phyloP scores from a whole-genome alignment of 2,888 invertebrate genomes.

The Xiphydria camelus region DNA sequence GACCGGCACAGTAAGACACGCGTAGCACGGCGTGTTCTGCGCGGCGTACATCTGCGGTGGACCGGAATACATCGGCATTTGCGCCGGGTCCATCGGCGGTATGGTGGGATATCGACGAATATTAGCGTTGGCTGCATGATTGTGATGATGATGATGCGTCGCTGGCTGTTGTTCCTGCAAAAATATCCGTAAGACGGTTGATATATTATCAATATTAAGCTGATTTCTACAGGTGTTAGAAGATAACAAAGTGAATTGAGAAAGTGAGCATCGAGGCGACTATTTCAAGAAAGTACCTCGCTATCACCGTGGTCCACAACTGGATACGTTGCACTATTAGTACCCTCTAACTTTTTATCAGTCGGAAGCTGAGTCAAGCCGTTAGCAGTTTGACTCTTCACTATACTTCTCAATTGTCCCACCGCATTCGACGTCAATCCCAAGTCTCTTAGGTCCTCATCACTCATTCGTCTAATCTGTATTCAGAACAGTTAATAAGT shows the following conservation, averaged over 20 bases:
- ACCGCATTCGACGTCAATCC: slow-evolving; percentile 59
- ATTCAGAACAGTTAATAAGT: too few species aligned
- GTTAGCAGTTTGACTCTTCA: slow-evolving; percentile 59
- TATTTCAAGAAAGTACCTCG: slow-evolving; percentile 38
- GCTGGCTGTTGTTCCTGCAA: slow-evolving; percentile 10
- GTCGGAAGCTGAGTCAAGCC: slow-evolving; percentile 44
- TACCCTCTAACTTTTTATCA: slow-evolving; percentile 46
- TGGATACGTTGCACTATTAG: slow-evolving; percentile 35
- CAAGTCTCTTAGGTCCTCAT: slow-evolving; percentile 67
- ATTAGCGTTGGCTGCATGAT: slow-evolving; percentile 41
- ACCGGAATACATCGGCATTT: slow-evolving; percentile 51
- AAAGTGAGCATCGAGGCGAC: too few species aligned
- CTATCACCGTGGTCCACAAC: slow-evolving; percentile 39
- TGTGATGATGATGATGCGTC: slow-evolving; percentile 41
- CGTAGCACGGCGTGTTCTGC: slow-evolving; percentile 49
- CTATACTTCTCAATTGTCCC: slow-evolving; percentile 63
- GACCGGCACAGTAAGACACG: slow-evolving; percentile 52
- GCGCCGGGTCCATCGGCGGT: slow-evolving; percentile 46
- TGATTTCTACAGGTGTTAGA: too few species aligned
- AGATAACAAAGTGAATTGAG: too few species aligned
- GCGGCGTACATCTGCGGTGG: slow-evolving; percentile 50
- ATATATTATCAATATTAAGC: too few species aligned
- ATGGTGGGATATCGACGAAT: slow-evolving; percentile 50
- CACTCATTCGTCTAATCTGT: slow-evolving; percentile 67
- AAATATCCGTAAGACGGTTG: slow-evolving; percentile 10